Evolutionary conservation across 1,140 invertebrate genomes (phyloP).

Genomic region (Bilobella aurantiaca): DNA sequence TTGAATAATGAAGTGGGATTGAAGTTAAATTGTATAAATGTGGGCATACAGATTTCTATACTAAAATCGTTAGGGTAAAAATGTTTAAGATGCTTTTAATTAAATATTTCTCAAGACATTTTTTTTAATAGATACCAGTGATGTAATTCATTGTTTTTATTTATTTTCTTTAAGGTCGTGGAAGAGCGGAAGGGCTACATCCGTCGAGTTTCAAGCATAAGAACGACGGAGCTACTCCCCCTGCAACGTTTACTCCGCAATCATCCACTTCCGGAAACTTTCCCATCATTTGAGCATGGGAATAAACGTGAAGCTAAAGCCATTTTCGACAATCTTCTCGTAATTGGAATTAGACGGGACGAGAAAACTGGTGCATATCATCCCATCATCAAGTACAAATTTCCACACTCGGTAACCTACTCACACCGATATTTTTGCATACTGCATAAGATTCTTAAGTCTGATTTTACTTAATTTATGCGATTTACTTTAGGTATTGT

Average conservation of each 20-base stretch:
- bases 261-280: conserved; percentile 35
- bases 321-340: conserved; percentile 53
- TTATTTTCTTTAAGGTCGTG: conserved; percentile 38
- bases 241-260: conserved; percentile 24
- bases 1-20: too few species aligned
- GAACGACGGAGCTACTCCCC: conserved; percentile 37
- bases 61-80: too few species aligned
- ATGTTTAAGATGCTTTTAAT: too few species aligned
- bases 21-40: too few species aligned
- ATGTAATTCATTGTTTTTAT: neutral
- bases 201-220: conserved; percentile 44
- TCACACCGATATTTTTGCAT: neutral
- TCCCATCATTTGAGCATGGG: neutral
- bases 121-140: too few species aligned
- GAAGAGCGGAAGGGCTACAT: conserved; percentile 54
- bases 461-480: too few species aligned
- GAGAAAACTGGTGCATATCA: conserved; percentile 39
- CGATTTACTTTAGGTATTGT: too few species aligned
- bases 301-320: conserved; percentile 36
- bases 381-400: conserved; percentile 56
- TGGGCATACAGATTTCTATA: too few species aligned
- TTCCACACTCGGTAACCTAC: conserved; percentile 51
- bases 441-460: too few species aligned
- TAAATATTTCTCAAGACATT: too few species aligned
- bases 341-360: conserved; percentile 52